Evolutionary conservation across 2,113 vertebrate species (phyloP), one percentile per base, ranked within the genome.

Genomic region (Daphoenositta chrysoptera): DNA sequence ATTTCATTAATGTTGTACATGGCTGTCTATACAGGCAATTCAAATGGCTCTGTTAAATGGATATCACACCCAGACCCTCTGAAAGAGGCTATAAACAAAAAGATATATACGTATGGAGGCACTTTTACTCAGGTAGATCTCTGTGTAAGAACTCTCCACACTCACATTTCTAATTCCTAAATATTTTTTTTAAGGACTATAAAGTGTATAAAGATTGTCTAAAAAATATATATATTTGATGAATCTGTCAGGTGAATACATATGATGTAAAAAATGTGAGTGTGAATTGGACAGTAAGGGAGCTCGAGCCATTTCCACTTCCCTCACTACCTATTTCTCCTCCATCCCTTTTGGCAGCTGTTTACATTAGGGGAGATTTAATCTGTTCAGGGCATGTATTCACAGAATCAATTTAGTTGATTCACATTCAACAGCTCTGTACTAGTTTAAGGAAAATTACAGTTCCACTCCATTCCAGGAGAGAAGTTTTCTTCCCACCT

Each of bases 41-140:
- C 42, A 70, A 35, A 35, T 5, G 7, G 4, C 21, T 15, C 14
- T 61, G 17, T 26, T 66, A 33, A 40, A 26, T 37, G 7, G 7
- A 2, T n/a, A 33, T 60, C 30, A 37, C 20, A 37, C 4, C 3
- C 19, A 87, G 13, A 33, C 5, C 18, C 1, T 53, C 76, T 51
- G 68, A 81, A 72, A 61, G 23, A 64, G 13, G 9, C 4, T 35
- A 16, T 33, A 69, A 89, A 73, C 10, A 47, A 39, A 64, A 76
- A 45, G 7, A 6, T 10, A 18, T 5, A 27, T 27, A 19, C 13
- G 12, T 37, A 39, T 30, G 4, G 16, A 80, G 11, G 37, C 6
- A 19, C 1, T 66, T 31, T 24, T 6, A 40, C 9, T 58, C 18
- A 0, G 0, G 15, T 44, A 35, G 11, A n/a, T 22, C 10, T 89